phyloP scores from a whole-genome alignment of 2,797 vertebrate genomes.

The Staurois parvus region DNA sequence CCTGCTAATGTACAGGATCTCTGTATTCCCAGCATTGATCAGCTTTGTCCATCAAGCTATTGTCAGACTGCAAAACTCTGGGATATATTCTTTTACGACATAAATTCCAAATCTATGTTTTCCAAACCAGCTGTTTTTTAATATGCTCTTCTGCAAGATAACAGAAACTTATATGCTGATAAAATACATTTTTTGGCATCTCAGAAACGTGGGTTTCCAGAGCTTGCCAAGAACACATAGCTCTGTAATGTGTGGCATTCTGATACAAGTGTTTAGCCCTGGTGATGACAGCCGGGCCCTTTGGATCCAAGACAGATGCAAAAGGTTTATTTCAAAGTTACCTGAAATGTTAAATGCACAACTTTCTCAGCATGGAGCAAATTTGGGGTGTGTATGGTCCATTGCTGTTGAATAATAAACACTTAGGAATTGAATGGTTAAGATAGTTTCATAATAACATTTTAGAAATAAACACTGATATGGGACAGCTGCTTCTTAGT shows the following conservation, averaged over 20 bases:
- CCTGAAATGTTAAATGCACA: slow-evolving; percentile 68
- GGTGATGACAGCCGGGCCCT: slow-evolving; percentile 73
- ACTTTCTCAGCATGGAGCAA: slow-evolving; percentile 4
- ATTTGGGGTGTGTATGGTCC: background rate
- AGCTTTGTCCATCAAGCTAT: too few species aligned
- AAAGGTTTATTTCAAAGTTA: slow-evolving; percentile 73
- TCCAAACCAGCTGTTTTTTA: slow-evolving; percentile 53
- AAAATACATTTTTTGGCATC: slow-evolving; percentile 74
- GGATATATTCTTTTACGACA: too few species aligned
- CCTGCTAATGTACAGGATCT: too few species aligned
- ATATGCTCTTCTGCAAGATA: slow-evolving; percentile 59
- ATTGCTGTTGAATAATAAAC: slow-evolving; percentile 31
- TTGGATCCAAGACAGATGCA: slow-evolving; percentile 74
- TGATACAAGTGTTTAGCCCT: slow-evolving; percentile 74
- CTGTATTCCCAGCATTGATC: too few species aligned
- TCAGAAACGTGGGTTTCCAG: slow-evolving; percentile 71
- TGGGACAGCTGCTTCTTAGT: background rate
- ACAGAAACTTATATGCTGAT: slow-evolving; percentile 75
- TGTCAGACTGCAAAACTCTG: too few species aligned
- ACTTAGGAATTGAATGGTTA: background rate
- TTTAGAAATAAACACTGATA: background rate
- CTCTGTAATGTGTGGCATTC: slow-evolving; percentile 75
- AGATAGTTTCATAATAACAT: background rate
- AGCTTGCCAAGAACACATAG: slow-evolving; percentile 76
- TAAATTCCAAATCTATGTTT: background rate